A percentile compares a stretch with the other conserved stretches of the same genome.
Evolutionary conservation across 2,797 vertebrate genomes (phyloP).

Genomic region (Fistularia commersonii): DNA sequence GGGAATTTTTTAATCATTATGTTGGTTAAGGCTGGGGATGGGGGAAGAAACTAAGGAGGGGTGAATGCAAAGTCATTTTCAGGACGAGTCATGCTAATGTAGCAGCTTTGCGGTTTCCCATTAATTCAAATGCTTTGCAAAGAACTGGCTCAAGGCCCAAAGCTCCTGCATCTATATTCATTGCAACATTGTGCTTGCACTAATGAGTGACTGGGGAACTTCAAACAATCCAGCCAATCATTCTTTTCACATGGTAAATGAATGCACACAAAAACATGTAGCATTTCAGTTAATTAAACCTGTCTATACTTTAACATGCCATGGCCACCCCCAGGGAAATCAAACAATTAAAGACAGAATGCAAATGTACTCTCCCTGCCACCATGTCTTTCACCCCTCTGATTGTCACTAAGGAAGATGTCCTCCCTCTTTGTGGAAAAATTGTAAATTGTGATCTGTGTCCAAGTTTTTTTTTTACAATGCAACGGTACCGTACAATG

Average conservation of each 20-base stretch:
- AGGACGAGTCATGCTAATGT: constrained; percentile 36
- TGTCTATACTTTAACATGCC: constrained; percentile 29
- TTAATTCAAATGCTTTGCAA: constrained; percentile 54
- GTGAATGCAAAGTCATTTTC: constrained; percentile 44
- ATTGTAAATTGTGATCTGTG: constrained; percentile 29
- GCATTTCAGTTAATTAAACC: constrained; percentile 63
- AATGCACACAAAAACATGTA: constrained; percentile 22
- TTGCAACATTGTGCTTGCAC: constrained; percentile 44
- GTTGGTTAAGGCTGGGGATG: constrained; percentile 19
- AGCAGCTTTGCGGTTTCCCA: constrained; percentile 17
- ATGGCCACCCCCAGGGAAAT: constrained; percentile 40
- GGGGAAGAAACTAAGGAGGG: constrained; percentile 5
- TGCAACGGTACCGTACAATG: background rate
- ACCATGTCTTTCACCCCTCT: constrained; percentile 22
- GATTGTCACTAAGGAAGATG: constrained; percentile 25
- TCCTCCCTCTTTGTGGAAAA: constrained; percentile 17
- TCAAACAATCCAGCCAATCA: constrained; percentile 62
- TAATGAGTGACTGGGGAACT: constrained; percentile 62
- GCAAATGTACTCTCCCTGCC: constrained; percentile 41
- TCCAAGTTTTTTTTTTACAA: constrained; percentile 2
- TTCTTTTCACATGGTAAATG: constrained; percentile 55
- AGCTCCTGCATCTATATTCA: constrained; percentile 60
- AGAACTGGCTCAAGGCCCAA: constrained; percentile 39
- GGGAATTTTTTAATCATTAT: constrained; percentile 4
- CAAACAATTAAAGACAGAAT: constrained; percentile 56